Evolutionary conservation across 2,888 invertebrate genomes (phyloP).

Genomic region (Dysmachus trigonus): DNA sequence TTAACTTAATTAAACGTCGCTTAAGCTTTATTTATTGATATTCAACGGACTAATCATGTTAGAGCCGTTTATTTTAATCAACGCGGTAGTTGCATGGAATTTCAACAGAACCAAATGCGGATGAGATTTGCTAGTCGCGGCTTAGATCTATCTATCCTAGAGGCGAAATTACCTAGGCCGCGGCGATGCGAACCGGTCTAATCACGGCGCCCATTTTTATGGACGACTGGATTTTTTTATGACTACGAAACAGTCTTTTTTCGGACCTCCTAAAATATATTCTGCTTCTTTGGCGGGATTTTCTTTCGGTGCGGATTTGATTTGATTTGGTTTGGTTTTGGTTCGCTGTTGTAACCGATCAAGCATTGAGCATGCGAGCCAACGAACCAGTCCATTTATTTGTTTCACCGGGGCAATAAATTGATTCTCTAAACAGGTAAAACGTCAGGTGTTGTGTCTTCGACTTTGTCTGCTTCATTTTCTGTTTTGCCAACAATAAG

Average conservation of each 20-base stretch:
- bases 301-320: background rate
- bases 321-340: background rate
- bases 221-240: slow-evolving; percentile 21
- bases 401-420: background rate
- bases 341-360: background rate
- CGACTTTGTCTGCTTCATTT: background rate
- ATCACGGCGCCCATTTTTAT: slow-evolving; percentile 26
- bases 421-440: slow-evolving; percentile 10
- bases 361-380: background rate
- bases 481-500: background rate
- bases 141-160: background rate
- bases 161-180: background rate
- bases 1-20: slow-evolving; percentile 29
- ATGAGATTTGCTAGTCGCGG: background rate
- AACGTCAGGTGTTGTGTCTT: background rate
- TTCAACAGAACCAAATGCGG: background rate
- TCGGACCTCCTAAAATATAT: background rate
- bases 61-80: slow-evolving; percentile 27
- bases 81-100: slow-evolving; percentile 28
- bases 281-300: background rate
- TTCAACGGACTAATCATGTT: slow-evolving; percentile 11
- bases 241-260: background rate
- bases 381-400: background rate
- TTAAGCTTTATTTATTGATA: slow-evolving; percentile 27
- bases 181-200: slow-evolving; percentile 15